These are phyloP conservation scores for Dendrophyllia cribrosa DNA, from an alignment of 64 coral and sea anemone species.

Conservation along the genomic window DNA sequence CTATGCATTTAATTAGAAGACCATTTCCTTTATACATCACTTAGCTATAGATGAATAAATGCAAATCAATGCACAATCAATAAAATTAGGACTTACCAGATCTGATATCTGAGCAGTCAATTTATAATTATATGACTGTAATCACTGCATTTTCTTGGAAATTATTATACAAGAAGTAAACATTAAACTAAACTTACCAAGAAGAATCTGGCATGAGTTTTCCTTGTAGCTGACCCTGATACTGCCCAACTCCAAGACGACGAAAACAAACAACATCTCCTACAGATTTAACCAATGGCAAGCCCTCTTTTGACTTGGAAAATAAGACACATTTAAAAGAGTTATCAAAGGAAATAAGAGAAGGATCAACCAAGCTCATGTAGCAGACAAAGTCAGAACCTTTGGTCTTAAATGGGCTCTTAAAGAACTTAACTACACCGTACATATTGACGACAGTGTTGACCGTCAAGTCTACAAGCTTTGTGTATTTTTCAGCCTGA, in stretches of 20 bases:
- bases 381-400: conserved; percentile 41
- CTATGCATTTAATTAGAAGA: no score
- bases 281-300: conserved; percentile 37
- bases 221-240: conserved; percentile 45
- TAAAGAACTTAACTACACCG: conserved; percentile 68
- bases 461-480: conserved; percentile 43
- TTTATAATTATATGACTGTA: no score
- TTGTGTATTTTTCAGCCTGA: conserved; percentile 24
- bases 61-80: no score
- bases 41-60: no score
- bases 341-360: background rate
- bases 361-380: conserved; percentile 51
- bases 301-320: conserved; percentile 31
- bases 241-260: conserved; percentile 8
- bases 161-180: no score
- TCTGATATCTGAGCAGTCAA: no score
- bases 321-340: conserved; percentile 50
- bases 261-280: conserved; percentile 61
- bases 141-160: no score
- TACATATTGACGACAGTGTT: conserved; percentile 33
- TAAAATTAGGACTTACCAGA: no score
- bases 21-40: no score
- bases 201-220: conserved; percentile 29
- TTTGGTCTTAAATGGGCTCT: conserved; percentile 56
- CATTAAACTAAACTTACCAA: conserved; percentile 15